These are phyloP conservation scores for Limnothrissa miodon DNA, from an alignment of 2,113 vertebrate species.

Conservation along the genomic window DNA sequence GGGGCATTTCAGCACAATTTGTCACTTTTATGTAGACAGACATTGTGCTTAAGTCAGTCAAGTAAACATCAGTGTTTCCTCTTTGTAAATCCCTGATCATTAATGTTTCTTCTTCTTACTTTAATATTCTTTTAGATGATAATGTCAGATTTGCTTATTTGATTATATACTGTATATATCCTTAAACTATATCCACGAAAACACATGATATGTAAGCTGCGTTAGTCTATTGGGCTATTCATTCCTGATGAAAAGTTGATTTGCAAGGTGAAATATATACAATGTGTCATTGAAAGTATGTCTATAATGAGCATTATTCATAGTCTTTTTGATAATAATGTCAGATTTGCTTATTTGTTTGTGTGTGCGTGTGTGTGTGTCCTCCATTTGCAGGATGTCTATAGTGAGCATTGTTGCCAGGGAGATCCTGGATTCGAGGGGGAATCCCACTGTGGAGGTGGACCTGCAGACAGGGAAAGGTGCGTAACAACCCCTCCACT, in stretches of 20 bases:
- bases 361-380: not conserved
- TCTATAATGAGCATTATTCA: no score
- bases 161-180: no score
- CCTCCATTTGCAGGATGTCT: constrained; percentile 72
- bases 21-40: not conserved
- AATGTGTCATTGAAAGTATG: no score
- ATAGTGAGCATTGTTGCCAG: constrained; percentile 86
- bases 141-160: not conserved
- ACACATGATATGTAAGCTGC: no score
- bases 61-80: not conserved
- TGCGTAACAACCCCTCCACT: no score
- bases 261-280: no score
- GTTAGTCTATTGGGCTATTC: no score
- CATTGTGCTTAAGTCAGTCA: not conserved
- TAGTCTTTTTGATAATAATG: no score
- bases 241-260: no score
- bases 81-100: not conserved
- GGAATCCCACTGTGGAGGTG: constrained; percentile 81
- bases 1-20: not conserved
- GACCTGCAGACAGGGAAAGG: constrained; percentile 87
- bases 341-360: not conserved
- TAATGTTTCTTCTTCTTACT: not conserved
- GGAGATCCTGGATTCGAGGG: constrained; percentile 89
- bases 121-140: not conserved
- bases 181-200: no score